Conservation (phyloP, 35 echinoderm and acorn worm species). For the Anneissia japonica region DNA sequence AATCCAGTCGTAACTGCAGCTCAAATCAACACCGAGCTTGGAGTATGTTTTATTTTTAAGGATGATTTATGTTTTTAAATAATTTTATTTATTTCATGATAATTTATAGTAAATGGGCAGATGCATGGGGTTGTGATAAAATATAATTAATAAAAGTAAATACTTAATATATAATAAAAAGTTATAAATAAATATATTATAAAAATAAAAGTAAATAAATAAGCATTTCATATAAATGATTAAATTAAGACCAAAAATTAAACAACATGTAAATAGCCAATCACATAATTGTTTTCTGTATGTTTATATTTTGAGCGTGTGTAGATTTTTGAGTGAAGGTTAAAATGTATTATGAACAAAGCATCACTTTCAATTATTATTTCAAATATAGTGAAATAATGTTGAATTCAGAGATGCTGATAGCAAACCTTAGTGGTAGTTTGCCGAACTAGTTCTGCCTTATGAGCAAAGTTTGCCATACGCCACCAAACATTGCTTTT, state of each 20-base stretch:
- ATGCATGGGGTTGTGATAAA: too few relatives aligned
- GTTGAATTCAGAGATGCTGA: neutral
- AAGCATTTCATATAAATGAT: neutral
- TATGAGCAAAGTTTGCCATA: neutral
- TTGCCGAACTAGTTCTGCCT: neutral
- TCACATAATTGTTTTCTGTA: too few relatives aligned
- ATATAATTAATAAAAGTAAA: too few relatives aligned
- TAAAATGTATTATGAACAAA: neutral
- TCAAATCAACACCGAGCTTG: constrained; percentile 58
- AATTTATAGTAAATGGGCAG: too few relatives aligned
- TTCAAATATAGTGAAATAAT: neutral
- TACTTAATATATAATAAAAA: too few relatives aligned
- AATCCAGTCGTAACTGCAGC: constrained; percentile 58
- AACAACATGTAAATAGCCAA: too few relatives aligned
- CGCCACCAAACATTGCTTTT: neutral
- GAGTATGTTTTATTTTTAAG: constrained; percentile 29
- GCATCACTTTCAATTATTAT: neutral
- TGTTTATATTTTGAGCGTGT: too few relatives aligned
- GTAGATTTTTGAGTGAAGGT: too few relatives aligned
- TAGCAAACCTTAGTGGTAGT: neutral
- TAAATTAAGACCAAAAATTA: too few relatives aligned
- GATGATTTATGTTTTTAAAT: neutral
- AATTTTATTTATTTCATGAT: too few relatives aligned
- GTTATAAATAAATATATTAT: too few relatives aligned
- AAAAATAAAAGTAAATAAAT: neutral